These are phyloP conservation scores for Mythimna pallens DNA, from an alignment of 2,888 invertebrate genomes.

Conservation along the genomic window DNA sequence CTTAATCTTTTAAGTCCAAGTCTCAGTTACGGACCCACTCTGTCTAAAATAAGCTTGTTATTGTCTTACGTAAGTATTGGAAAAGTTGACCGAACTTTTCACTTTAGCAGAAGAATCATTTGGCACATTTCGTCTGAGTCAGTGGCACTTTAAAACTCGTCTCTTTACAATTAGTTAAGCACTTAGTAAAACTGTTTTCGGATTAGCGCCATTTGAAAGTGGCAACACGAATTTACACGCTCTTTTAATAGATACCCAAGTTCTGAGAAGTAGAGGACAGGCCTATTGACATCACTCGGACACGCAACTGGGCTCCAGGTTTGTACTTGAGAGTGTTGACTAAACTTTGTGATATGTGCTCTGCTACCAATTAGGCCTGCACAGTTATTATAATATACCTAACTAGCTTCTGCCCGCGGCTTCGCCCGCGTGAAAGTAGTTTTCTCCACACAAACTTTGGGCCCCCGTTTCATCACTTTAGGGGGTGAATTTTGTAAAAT, in stretches of 20 bases:
- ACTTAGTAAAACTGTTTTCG: constrained; percentile 16
- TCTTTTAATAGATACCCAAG: neutral
- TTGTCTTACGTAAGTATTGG: neutral
- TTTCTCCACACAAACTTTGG: too few species aligned
- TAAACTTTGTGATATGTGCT: too few species aligned
- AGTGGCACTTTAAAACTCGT: neutral
- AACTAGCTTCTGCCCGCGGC: too few species aligned
- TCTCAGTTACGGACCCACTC: neutral
- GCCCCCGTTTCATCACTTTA: too few species aligned
- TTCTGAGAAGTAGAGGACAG: neutral
- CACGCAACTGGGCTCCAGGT: neutral
- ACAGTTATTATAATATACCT: too few species aligned
- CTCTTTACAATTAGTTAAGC: neutral
- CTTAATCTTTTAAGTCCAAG: neutral
- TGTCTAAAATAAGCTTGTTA: neutral
- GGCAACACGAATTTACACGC: neutral
- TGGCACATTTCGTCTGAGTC: too few species aligned
- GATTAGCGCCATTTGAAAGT: constrained; percentile 12
- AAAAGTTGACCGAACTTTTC: neutral
- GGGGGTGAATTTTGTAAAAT: too few species aligned
- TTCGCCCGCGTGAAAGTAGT: too few species aligned
- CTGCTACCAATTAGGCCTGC: too few species aligned
- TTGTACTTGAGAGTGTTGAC: too few species aligned
- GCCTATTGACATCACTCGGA: neutral
- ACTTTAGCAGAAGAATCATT: neutral